Conservation (phyloP, 2,888 invertebrate genomes). For the Ecliptopera silaceata region DNA sequence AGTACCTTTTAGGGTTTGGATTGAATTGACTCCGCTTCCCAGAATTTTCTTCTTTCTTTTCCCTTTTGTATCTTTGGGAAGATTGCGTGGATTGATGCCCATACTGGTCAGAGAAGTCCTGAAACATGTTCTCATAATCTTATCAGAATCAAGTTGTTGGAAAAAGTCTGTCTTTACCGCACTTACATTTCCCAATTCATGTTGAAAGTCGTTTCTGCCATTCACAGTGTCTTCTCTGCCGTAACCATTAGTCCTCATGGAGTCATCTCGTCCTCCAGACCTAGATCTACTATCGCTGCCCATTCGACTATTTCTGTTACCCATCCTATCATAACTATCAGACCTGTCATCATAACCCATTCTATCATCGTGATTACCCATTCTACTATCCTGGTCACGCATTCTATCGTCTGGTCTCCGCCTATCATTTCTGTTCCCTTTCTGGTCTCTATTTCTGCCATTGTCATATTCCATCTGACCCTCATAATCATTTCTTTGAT, state of each 20-base stretch:
- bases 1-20: constrained; percentile 58
- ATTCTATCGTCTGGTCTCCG: constrained; percentile 38
- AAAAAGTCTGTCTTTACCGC: background rate
- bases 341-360: constrained; percentile 33
- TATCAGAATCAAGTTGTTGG: background rate
- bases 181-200: constrained; percentile 62
- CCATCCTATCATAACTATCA: constrained; percentile 18
- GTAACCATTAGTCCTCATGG: constrained; percentile 32
- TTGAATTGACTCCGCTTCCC: constrained; percentile 75
- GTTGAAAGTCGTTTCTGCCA: constrained; percentile 55
- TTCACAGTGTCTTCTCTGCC: constrained; percentile 44
- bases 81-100: constrained; percentile 51
- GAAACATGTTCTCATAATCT: constrained; percentile 2
- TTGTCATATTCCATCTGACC: constrained; percentile 40
- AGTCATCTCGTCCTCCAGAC: constrained; percentile 31
- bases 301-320: constrained; percentile 36
- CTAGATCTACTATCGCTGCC: constrained; percentile 27
- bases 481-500: constrained; percentile 51
- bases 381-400: constrained; percentile 37
- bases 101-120: constrained; percentile 51
- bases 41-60: constrained; percentile 61
- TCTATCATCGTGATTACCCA: constrained; percentile 8
- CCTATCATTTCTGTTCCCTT: constrained; percentile 42
- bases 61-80: constrained; percentile 61
- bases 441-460: constrained; percentile 37